phyloP scores from a whole-genome alignment of 2,797 vertebrate species.

The Hippoglossus hippoglossus region DNA sequence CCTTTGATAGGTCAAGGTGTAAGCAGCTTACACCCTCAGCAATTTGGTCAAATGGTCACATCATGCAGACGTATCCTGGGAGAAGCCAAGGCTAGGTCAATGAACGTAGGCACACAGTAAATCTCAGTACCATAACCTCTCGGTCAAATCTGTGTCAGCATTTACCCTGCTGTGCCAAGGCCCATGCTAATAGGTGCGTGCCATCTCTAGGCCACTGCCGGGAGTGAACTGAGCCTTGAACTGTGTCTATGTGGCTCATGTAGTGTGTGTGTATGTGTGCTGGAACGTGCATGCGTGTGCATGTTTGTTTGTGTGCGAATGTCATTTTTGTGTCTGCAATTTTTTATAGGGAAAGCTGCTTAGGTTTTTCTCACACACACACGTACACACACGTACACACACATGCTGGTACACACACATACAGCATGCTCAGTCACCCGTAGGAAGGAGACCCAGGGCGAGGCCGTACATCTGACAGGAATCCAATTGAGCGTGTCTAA shows the following conservation, averaged over 20 bases:
- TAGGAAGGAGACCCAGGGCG: constrained; percentile 83
- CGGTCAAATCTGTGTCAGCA: constrained; percentile 77
- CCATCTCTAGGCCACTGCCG: constrained; percentile 51
- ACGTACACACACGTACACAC: constrained; percentile 24
- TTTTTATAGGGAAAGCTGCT: constrained; percentile 53
- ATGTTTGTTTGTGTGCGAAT: constrained; percentile 28
- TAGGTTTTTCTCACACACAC: constrained; percentile 28
- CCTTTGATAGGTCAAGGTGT: constrained; percentile 69
- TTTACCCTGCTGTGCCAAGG: constrained; percentile 67
- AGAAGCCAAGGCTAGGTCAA: constrained; percentile 73
- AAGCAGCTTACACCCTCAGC: constrained; percentile 64
- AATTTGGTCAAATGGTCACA: constrained; percentile 66
- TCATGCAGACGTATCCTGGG: constrained; percentile 51
- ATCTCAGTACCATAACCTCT: constrained; percentile 71
- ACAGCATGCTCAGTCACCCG: constrained; percentile 79
- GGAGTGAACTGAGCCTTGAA: constrained; percentile 60
- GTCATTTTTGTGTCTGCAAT: constrained; percentile 54
- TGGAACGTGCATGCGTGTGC: neutral
- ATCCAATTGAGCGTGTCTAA: constrained; percentile 86
- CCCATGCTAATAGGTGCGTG: constrained; percentile 72
- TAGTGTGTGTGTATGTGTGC: constrained; percentile 9
- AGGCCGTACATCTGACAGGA: constrained; percentile 83
- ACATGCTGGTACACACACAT: constrained; percentile 44
- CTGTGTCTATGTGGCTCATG: constrained; percentile 19
- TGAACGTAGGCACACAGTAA: constrained; percentile 65